Evolutionary conservation across 2,797 vertebrate genomes (phyloP).

Genomic region (Amblyopsis hoosieri): DNA sequence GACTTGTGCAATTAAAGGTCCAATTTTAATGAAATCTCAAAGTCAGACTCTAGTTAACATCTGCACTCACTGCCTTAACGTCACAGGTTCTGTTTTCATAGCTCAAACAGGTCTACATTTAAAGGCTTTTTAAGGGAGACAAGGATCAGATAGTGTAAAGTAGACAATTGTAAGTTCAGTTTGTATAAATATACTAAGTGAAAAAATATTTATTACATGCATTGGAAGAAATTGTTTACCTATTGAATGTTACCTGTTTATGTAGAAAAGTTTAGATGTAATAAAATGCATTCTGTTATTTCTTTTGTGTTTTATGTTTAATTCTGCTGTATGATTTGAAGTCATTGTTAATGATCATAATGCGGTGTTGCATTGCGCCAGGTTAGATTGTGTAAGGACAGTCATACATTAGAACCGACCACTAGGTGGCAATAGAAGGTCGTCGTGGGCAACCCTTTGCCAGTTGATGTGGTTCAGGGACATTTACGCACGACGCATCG

Average conservation of each 20-base stretch:
- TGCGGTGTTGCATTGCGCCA: background rate
- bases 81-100: constrained; percentile 87
- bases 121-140: constrained; percentile 82
- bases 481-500: constrained; percentile 7
- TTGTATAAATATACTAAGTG: constrained; percentile 98
- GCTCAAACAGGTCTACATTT: constrained; percentile 82
- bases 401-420: constrained; percentile 4
- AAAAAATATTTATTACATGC: constrained; percentile 99
- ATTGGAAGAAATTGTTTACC: constrained; percentile 97
- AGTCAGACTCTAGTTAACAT: constrained; percentile 75
- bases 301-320: constrained; percentile 22
- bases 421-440: constrained; percentile 49
- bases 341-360: background rate
- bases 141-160: constrained; percentile 85
- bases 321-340: background rate
- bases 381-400: background rate
- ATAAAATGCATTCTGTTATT: constrained; percentile 94
- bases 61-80: constrained; percentile 98
- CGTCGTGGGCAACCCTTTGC: background rate
- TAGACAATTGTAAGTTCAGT: constrained; percentile 93
- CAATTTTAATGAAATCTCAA: constrained; percentile 55
- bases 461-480: background rate
- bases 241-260: constrained; percentile 99
- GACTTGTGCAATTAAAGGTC: constrained; percentile 70
- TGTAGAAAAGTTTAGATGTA: constrained; percentile 99